Conservation (phyloP, 2,797 vertebrate genomes). For the Craterocephalus amniculus region DNA sequence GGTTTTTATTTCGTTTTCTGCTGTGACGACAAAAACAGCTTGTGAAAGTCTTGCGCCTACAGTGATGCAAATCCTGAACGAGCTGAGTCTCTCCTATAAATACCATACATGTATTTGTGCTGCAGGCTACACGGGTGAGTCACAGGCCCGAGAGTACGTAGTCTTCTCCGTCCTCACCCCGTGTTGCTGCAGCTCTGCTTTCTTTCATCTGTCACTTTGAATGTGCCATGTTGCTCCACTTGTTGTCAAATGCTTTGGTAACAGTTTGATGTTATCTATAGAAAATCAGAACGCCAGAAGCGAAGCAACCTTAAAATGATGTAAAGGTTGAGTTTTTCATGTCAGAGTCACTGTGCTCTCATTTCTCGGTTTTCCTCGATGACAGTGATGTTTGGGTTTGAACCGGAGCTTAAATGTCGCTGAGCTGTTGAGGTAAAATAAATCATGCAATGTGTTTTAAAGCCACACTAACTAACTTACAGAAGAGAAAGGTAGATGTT, state of each 20-base stretch:
- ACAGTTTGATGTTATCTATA: constrained; percentile 48
- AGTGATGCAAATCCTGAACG: constrained; percentile 34
- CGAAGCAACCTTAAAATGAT: constrained; percentile 16
- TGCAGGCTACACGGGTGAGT: constrained; percentile 71
- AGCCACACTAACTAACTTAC: not conserved
- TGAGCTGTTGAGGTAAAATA: not conserved
- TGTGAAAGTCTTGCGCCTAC: constrained; percentile 28
- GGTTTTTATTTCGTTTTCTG: not conserved
- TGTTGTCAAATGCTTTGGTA: constrained; percentile 50
- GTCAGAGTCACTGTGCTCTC: not conserved
- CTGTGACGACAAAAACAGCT: not conserved
- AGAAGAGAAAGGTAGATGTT: not conserved
- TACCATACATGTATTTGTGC: constrained; percentile 62
- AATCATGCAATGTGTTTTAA: not conserved
- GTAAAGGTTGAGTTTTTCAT: constrained; percentile 4
- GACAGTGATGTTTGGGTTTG: not conserved
- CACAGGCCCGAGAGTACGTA: constrained; percentile 63
- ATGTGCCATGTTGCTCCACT: constrained; percentile 48
- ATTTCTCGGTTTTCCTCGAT: not conserved
- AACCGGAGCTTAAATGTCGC: constrained; percentile 35
- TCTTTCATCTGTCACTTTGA: constrained; percentile 70
- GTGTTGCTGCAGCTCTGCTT: constrained; percentile 34
- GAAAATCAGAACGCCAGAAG: constrained; percentile 33
- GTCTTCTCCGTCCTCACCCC: constrained; percentile 47
- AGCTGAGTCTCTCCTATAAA: constrained; percentile 58